Conservation (phyloP, 2,797 vertebrate genomes). For the Staurois parvus region DNA sequence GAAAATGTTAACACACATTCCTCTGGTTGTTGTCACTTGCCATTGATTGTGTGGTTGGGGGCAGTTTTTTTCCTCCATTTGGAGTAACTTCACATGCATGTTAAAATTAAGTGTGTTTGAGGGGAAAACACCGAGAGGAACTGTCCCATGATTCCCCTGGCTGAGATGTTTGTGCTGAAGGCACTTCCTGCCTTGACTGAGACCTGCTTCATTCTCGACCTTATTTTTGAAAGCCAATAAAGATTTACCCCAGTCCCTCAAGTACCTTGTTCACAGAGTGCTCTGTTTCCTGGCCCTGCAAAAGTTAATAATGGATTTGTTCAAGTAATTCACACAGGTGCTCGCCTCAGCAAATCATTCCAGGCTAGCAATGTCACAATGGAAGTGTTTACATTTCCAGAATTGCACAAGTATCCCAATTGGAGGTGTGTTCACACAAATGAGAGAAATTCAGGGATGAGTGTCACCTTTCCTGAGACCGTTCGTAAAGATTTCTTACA, state of each 20-base stretch:
- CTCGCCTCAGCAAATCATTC: too few species aligned
- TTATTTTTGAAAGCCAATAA: conserved; percentile 41
- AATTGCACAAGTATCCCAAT: too few species aligned
- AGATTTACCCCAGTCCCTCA: background rate
- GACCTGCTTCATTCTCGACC: conserved; percentile 35
- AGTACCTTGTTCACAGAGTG: conserved; percentile 35
- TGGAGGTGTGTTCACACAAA: too few species aligned
- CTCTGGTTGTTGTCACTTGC: background rate
- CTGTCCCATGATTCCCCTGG: conserved; percentile 15
- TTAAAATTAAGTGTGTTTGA: conserved; percentile 36
- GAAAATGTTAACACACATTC: background rate
- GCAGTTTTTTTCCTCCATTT: conserved; percentile 18
- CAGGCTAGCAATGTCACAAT: too few species aligned
- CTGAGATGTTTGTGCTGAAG: conserved; percentile 44
- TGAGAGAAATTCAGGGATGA: too few species aligned
- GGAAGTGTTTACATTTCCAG: too few species aligned
- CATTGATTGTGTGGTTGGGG: conserved; percentile 12
- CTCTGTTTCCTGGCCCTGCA: conserved; percentile 14
- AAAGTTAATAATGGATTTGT: too few species aligned
- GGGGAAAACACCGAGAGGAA: conserved; percentile 28
- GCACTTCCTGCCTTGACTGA: conserved; percentile 34
- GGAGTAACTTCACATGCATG: background rate
- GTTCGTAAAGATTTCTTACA: too few species aligned
- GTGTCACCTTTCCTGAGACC: too few species aligned
- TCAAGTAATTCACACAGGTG: too few species aligned